phyloP scores from a whole-genome alignment of 2,888 invertebrate species.

The Eucera pruinosa region DNA sequence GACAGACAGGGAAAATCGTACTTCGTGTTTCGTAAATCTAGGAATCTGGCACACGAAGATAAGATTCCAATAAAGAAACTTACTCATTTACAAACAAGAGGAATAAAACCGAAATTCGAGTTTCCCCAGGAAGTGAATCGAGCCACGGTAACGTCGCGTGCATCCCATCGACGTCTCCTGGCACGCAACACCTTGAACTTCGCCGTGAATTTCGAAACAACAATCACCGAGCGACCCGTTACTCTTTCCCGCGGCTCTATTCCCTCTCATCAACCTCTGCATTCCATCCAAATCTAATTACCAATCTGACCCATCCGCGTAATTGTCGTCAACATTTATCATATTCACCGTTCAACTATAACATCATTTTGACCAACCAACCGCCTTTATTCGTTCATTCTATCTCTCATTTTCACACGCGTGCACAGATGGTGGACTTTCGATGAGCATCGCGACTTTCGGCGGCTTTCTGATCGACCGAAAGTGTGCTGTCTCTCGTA shows the following conservation, averaged over 20 bases:
- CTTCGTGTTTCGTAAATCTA: no score
- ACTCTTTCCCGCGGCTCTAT: slow-evolving; percentile 58
- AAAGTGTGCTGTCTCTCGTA: slow-evolving; percentile 45
- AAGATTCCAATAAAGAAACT: no score
- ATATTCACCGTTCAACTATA: no score
- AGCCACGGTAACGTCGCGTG: slow-evolving; percentile 29
- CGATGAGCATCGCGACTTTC: slow-evolving; percentile 43
- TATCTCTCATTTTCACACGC: background rate
- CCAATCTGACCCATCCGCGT: background rate
- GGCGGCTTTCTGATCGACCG: slow-evolving; percentile 49
- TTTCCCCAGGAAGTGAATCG: background rate
- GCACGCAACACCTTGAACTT: slow-evolving; percentile 61
- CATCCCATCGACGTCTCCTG: slow-evolving; percentile 5
- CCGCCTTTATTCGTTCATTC: no score
- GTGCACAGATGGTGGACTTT: slow-evolving; percentile 52
- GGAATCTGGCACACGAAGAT: no score
- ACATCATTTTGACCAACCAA: no score
- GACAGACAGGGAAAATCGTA: no score
- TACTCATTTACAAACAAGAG: background rate
- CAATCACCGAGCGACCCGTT: slow-evolving; percentile 64
- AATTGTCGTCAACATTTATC: background rate
- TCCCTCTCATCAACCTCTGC: slow-evolving; percentile 25
- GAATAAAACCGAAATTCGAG: background rate
- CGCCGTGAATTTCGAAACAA: slow-evolving; percentile 62
- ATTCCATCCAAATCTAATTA: slow-evolving; percentile 16